Evolutionary conservation across 2,113 vertebrate species (phyloP), one percentile per base, ranked within the genome.

Genomic region (Cervus canadensis): DNA sequence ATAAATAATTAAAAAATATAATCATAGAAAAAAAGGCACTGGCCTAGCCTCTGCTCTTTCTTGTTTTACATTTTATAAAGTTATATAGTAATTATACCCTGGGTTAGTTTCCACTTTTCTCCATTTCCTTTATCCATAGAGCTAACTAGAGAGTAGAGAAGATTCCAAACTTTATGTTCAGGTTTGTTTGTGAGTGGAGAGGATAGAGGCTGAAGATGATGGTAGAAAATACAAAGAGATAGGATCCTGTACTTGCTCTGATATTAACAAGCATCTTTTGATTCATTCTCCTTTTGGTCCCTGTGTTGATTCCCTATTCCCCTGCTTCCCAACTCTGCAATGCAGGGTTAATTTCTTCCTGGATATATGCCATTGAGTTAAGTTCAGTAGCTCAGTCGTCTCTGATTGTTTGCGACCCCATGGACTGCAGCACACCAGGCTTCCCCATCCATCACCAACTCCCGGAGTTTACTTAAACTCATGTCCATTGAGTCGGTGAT

Each of bases 401-500:
- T 40, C 10, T 71, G 67, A 71, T 19, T 71, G n/a, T 36, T 36
- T 71, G n/a, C 11, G 9, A 71, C 67, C 36, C 1, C 67, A 71
- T 21, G 67, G 2, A 71, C 2, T 71, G 67, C 4, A 71, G 67
- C 9, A 71, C 19, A 36, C 19, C n/a, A 71, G 67, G 19, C 10
- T 40, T 40, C 67, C n/a, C n/a, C 2, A 21, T 21, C n/a, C 36
- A 36, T 71, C 19, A 36, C n/a, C 17, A 71, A 23, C 64, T 36
- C 64, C 64, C 2, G 9, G 64, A 12, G n/a, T 36, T 71, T 71
- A 36, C n/a, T 36, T 23, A 71, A 71, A 36, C n/a, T 12, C 64
- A 71, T 23, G 17, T 36, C n/a, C 64, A 71, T 36, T 1, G 0
- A 71, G n/a, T 71, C 0, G 0, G 1, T 71, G 19, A 71, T 36